Percentiles rank a stretch among this genome's conserved stretches.
Conservation (phyloP, 2,113 vertebrate species). For the Tachycineta bicolor region DNA sequence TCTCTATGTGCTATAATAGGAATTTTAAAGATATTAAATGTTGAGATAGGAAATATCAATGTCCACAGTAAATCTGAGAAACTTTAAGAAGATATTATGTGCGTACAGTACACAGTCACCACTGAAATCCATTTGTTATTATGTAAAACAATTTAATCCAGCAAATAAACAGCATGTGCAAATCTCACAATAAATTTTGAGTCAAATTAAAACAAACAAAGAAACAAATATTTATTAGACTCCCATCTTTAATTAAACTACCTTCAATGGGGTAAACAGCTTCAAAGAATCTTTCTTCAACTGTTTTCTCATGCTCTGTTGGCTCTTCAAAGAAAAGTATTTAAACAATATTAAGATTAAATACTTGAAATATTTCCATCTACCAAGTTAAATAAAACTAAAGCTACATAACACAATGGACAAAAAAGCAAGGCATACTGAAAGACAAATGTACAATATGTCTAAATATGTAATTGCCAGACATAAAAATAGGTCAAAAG, state of each 20-base stretch:
- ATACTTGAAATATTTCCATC: not conserved
- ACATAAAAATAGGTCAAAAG: not conserved
- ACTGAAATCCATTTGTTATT: not conserved
- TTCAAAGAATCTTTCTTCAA: slow-evolving; percentile 78
- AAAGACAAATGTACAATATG: slow-evolving; percentile 8
- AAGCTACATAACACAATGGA: slow-evolving; percentile 30
- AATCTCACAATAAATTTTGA: not conserved
- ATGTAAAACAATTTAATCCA: not conserved
- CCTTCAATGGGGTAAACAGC: slow-evolving; percentile 70
- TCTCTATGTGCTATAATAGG: slow-evolving; percentile 62
- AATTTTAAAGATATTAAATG: slow-evolving; percentile 68
- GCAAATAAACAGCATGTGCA: not conserved
- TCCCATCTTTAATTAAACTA: slow-evolving; percentile 42
- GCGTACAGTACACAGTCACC: not conserved
- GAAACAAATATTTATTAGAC: not conserved
- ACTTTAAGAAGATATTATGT: not conserved
- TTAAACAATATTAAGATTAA: slow-evolving; percentile 38
- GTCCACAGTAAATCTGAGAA: not conserved
- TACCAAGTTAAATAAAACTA: slow-evolving; percentile 5
- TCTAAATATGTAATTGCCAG: slow-evolving; percentile 30
- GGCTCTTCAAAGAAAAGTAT: slow-evolving; percentile 76
- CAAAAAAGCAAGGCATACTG: slow-evolving; percentile 29
- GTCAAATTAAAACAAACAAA: not conserved
- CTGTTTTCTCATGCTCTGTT: slow-evolving; percentile 69
- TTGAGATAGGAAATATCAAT: not conserved